Conservation (phyloP, 2,797 vertebrate genomes). For the Xenops minutus region DNA sequence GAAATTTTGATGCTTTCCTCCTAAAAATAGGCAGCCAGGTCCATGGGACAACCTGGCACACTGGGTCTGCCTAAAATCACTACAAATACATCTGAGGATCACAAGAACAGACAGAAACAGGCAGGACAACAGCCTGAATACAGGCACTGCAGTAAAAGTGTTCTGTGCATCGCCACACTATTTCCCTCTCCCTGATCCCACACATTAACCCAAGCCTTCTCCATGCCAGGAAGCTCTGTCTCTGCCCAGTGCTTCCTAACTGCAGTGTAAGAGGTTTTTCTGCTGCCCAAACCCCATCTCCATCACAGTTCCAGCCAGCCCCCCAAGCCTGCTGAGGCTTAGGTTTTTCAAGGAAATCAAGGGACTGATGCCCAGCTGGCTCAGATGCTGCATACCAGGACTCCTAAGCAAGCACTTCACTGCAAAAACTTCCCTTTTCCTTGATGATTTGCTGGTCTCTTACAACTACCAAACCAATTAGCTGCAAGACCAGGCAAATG, state of each 20-base stretch:
- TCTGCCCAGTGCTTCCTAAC: neutral
- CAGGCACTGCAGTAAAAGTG: neutral
- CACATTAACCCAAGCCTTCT: accelerated
- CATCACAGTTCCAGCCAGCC: neutral
- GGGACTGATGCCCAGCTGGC: neutral
- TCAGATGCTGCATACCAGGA: neutral
- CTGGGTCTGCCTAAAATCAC: neutral
- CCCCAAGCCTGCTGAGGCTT: neutral
- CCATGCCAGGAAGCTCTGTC: accelerated
- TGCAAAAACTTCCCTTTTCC: neutral
- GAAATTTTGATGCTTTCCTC: neutral
- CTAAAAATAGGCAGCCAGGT: neutral
- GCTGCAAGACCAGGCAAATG: neutral
- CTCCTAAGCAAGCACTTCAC: neutral
- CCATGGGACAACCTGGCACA: neutral
- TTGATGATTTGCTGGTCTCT: neutral
- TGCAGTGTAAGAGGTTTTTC: accelerated
- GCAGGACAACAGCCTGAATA: neutral
- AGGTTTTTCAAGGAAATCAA: neutral
- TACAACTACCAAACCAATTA: neutral
- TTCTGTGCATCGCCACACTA: accelerated
- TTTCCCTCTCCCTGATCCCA: neutral
- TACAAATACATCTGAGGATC: neutral
- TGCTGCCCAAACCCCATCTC: neutral
- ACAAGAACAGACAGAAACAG: accelerated